Percentiles rank a stretch among this genome's conserved stretches.
phyloP scores from a whole-genome alignment of 2,113 vertebrate species.

The Ochotona princeps region DNA sequence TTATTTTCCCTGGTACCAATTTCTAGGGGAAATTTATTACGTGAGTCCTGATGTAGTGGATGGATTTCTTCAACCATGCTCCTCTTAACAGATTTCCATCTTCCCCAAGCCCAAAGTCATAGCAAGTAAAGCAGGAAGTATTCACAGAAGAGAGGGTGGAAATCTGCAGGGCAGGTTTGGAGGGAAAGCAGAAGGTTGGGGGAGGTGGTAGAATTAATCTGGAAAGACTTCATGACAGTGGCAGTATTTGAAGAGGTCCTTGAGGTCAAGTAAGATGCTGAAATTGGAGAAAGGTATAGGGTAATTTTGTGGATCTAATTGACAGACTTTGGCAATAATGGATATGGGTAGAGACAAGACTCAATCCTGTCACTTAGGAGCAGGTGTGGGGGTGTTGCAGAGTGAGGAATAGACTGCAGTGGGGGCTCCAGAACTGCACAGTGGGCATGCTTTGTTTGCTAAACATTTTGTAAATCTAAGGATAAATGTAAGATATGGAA shows the following conservation, averaged over 20 bases:
- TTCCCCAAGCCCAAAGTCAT: not conserved
- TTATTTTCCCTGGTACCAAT: not conserved
- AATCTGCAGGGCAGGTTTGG: not conserved
- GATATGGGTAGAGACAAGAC: not conserved
- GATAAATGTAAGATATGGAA: not conserved
- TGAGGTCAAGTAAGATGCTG: not conserved
- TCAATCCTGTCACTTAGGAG: not conserved
- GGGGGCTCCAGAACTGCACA: not conserved
- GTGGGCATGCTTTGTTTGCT: not conserved
- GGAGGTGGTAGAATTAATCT: too few species aligned
- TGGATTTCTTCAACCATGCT: conserved; percentile 35
- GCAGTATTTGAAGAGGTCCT: not conserved
- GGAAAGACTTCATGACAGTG: not conserved
- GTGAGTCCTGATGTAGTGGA: conserved; percentile 12
- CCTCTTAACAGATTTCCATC: conserved; percentile 6
- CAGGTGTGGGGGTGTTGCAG: not conserved
- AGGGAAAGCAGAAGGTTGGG: not conserved
- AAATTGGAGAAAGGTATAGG: not conserved
- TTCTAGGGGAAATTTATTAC: conserved; percentile 57
- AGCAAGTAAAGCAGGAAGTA: not conserved
- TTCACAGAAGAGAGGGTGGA: not conserved
- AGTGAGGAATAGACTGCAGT: not conserved
- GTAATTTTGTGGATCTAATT: not conserved
- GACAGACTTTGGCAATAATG: not conserved
- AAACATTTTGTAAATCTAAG: not conserved